Evolutionary conservation across 2,113 vertebrate species (phyloP), one percentile per base, ranked within the genome.

Genomic region (Nibea albiflora): DNA sequence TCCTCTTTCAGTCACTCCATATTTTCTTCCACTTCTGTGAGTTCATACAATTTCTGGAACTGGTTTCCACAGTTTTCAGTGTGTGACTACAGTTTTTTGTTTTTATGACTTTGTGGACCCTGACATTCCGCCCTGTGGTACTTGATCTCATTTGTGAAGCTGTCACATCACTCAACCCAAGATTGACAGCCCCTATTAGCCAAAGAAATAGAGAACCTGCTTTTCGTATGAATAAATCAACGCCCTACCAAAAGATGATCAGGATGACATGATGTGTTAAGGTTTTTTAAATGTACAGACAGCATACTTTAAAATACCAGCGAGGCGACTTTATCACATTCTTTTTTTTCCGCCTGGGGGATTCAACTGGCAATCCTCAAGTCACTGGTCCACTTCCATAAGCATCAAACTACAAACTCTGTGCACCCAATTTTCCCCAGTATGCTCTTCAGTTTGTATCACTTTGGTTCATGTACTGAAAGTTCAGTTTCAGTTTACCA

Each of bases 331-430:
- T 67, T 49, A 64, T 71, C 67, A 58, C 63, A 35, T 76, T 68
- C 70, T 26, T 26, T 26, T 26, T 79, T 86, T 60, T 84, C 66
- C 80, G 61, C 74, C 44, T 63, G 31, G 63, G 57, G 79, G 69
- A 83, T 77, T 85, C 62, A 86, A 78, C 74, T 85, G 77, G 78
- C 84, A 82, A 63, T 61, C 44, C 66, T 81, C 79, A 85, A 86
- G 72, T 80, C 56, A 66, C 66, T 65, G 78, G 85, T 89, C 87
- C 72, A 66, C 71, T 82, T 68, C 53, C 80, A 61, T 91, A 83
- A 88, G 35, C 89, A 76, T 89, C 86, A 89, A 88, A 81, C 80
- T 70, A 54, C 76, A 82, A 88, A 73, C 65, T 39, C 78, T 57
- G 49, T 64, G 74, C 71, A 78, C 62, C 69, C 67, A 78, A 66